A percentile compares a stretch with the other conserved stretches of the same genome.
These are phyloP conservation scores for Umimayanthus kanabou DNA, from an alignment of 92 coral and sea anemone species.

Conservation along the genomic window DNA sequence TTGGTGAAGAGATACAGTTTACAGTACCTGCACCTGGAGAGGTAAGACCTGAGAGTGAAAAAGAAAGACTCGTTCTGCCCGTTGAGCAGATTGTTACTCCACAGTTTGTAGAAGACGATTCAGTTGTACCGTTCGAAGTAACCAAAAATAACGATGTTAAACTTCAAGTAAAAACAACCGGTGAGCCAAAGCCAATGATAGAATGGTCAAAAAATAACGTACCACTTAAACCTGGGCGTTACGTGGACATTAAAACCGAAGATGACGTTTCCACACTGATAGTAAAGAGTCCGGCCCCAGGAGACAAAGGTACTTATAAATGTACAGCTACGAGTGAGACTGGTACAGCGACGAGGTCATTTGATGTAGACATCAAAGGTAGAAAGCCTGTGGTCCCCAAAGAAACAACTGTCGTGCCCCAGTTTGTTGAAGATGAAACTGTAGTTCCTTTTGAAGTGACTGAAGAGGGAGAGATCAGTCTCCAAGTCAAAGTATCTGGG, in stretches of 20 bases:
- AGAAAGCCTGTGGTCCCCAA: slow-evolving; percentile 20
- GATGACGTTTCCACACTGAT: slow-evolving; percentile 53
- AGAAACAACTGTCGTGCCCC: slow-evolving; percentile 46
- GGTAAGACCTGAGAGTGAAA: slow-evolving; percentile 27
- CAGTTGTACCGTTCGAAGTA: slow-evolving; percentile 43
- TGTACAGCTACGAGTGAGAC: slow-evolving; percentile 70
- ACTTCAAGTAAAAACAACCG: slow-evolving; percentile 54
- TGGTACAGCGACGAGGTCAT: slow-evolving; percentile 54
- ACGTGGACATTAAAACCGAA: slow-evolving; percentile 40
- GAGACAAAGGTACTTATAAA: slow-evolving; percentile 65
- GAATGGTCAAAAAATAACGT: slow-evolving; percentile 71
- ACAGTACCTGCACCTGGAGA: slow-evolving; percentile 29
- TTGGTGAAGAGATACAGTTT: slow-evolving; percentile 22
- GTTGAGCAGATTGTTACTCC: slow-evolving; percentile 34
- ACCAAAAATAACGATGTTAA: slow-evolving; percentile 37
- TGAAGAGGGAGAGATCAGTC: slow-evolving; percentile 67
- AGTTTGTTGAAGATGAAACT: slow-evolving; percentile 62
- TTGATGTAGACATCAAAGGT: slow-evolving; percentile 63
- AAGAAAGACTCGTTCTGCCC: slow-evolving; percentile 36
- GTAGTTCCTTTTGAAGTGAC: slow-evolving; percentile 71
- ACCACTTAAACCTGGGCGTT: slow-evolving; percentile 46
- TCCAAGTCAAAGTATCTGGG: slow-evolving; percentile 60
- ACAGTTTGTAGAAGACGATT: slow-evolving; percentile 42
- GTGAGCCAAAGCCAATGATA: slow-evolving; percentile 70
- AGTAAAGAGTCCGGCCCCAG: slow-evolving; percentile 65